These are phyloP conservation scores for Xestia ashworthii DNA, from an alignment of 2,888 invertebrate species.

Conservation along the genomic window DNA sequence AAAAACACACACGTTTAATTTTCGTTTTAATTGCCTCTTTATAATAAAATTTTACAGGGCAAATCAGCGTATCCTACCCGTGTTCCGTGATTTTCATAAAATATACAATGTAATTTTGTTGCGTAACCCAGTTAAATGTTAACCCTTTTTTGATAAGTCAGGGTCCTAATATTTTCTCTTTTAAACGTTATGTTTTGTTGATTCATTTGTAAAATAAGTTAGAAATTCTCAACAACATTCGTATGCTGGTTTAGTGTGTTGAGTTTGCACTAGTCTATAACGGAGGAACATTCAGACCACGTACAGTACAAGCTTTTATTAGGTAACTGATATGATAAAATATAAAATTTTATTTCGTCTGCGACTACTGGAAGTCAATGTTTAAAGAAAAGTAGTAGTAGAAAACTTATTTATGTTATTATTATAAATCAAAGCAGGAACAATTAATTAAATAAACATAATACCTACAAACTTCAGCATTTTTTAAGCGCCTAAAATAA, in stretches of 20 bases:
- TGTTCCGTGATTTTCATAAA: constrained; percentile 34
- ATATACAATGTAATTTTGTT: constrained; percentile 38
- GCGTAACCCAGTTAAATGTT: not conserved
- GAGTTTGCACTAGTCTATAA: constrained; percentile 32
- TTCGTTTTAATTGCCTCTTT: constrained; percentile 63
- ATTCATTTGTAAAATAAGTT: constrained; percentile 5
- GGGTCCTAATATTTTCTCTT: not conserved
- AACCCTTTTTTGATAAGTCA: not conserved
- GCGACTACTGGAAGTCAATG: constrained; percentile 1
- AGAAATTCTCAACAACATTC: constrained; percentile 22
- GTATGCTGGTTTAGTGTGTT: constrained; percentile 20
- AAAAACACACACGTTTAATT: constrained; percentile 65
- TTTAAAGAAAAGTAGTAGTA: not conserved
- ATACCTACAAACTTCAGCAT: not conserved
- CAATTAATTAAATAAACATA: not conserved
- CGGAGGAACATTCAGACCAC: constrained; percentile 35
- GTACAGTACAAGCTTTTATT: constrained; percentile 34
- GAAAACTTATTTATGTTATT: not conserved
- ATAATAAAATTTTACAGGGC: constrained; percentile 54
- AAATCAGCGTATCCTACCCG: constrained; percentile 45
- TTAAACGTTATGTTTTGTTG: constrained; percentile 2
- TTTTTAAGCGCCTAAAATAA: not conserved
- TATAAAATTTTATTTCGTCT: not conserved
- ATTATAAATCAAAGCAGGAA: not conserved
- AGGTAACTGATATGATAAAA: constrained; percentile 39